Evolutionary conservation across 2,113 vertebrate species (phyloP), one percentile per base, ranked within the genome.

Genomic region (Phalacrocorax brasilianus): DNA sequence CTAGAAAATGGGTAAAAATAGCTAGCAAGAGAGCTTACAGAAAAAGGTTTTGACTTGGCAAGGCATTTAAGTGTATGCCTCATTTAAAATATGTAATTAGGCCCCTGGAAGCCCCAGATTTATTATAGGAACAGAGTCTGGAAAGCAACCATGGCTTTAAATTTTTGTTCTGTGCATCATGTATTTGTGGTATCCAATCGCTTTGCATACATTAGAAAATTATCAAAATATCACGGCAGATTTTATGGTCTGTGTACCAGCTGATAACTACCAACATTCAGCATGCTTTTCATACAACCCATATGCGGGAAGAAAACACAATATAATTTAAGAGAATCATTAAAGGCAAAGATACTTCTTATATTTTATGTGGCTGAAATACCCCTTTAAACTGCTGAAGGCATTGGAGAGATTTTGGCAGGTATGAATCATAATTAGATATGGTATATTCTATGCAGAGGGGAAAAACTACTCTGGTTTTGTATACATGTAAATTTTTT

Each of bases 41-140:
- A 93, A 93, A 93, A 93, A 92, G 83, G 53, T 95, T 95, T 95
- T 89, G 65, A 92, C 77, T 94, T 96, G 80, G 83, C 56, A 94
- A 95, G 65, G 14, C 22, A 65, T 94, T 87, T 93, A 92, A 94
- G 49, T 96, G 30, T 80, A 75, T 56, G 49, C 88, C 44, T 93
- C 77, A 72, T 89, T 88, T 93, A 91, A 96, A 97, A 92, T 89
- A 93, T 42, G 68, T n/a, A 92, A 95, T 95, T 93, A 94, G 70
- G 66, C 70, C 73, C 88, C 66, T 85, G 65, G 70, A 95, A 94
- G 42, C 32, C 83, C 65, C 47, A 93, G 62, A 86, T 89, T 94
- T 78, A 52, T 75, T 92, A 58, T 27, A 91, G 53, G 12, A 93
- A 78, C 35, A 84, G 45, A 62, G 62, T 82, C 70, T 89, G 58